A percentile compares a stretch with the other conserved stretches of the same genome.
These are phyloP conservation scores for Lasioglossum pauxillum DNA, from an alignment of 2,888 invertebrate genomes.

Conservation along the genomic window DNA sequence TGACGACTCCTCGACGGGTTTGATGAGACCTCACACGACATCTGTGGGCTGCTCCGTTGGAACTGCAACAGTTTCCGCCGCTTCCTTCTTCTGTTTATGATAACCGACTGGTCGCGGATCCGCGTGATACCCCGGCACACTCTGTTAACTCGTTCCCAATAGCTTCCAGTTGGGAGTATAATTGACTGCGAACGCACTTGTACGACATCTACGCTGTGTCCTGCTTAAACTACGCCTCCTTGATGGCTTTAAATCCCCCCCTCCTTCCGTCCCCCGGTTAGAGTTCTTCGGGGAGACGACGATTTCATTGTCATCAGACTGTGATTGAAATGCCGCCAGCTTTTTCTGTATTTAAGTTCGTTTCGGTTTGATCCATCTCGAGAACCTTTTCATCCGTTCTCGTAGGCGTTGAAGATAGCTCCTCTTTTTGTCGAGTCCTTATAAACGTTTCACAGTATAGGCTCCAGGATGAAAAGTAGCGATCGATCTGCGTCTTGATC, in stretches of 20 bases:
- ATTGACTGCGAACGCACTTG: constrained; percentile 45
- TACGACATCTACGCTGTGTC: constrained; percentile 31
- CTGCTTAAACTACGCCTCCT: constrained; percentile 32
- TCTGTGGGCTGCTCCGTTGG: constrained; percentile 47
- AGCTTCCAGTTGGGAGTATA: constrained; percentile 37
- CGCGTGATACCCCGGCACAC: constrained; percentile 21
- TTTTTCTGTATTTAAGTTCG: constrained; percentile 5
- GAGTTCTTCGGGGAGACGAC: constrained; percentile 1
- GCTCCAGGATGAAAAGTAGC: not conserved
- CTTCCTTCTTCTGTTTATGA: constrained; percentile 51
- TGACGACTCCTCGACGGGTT: constrained; percentile 27
- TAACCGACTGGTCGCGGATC: constrained; percentile 23
- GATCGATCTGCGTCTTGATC: not conserved
- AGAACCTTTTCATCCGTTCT: too few species aligned
- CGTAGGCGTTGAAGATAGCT: not conserved
- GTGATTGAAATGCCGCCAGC: constrained; percentile 21
- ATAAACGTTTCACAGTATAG: not conserved
- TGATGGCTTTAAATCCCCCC: constrained; percentile 1
- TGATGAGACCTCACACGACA: constrained; percentile 49
- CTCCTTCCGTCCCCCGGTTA: not conserved
- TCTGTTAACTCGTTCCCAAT: constrained; percentile 54
- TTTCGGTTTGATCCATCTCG: not conserved
- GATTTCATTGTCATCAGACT: not conserved
- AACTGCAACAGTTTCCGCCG: constrained; percentile 35
- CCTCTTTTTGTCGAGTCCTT: not conserved